Percentiles rank a stretch among this genome's conserved stretches.
These are phyloP conservation scores for Rhineura floridana DNA, from an alignment of 2,113 vertebrate genomes.

Conservation along the genomic window DNA sequence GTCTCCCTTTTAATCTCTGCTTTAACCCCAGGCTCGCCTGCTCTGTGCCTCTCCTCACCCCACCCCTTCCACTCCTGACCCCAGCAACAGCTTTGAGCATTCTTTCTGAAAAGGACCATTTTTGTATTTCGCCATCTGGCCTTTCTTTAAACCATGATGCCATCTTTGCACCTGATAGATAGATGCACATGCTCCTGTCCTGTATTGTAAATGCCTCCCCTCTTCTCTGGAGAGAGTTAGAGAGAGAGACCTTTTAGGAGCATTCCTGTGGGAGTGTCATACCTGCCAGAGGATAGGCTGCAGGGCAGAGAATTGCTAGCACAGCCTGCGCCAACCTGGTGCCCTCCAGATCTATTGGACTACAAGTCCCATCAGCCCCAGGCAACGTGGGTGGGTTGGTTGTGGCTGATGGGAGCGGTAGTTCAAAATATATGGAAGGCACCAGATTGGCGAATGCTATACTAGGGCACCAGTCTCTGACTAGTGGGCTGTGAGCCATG, in stretches of 20 bases:
- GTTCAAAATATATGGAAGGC: too few relatives aligned
- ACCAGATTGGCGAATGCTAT: too few relatives aligned
- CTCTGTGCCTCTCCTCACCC: slow-evolving; percentile 33
- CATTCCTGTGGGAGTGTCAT: not conserved
- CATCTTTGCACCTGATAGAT: too few relatives aligned
- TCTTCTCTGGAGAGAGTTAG: not conserved
- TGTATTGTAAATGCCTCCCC: not conserved
- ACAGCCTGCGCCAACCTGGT: too few relatives aligned
- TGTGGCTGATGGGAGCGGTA: too few relatives aligned
- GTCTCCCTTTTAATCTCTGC: not conserved
- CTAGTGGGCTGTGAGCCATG: not conserved
- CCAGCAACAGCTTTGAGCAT: slow-evolving; percentile 13
- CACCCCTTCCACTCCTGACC: not conserved
- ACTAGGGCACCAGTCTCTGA: too few relatives aligned
- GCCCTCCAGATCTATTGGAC: too few relatives aligned
- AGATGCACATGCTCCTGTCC: not conserved
- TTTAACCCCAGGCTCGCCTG: slow-evolving; percentile 24
- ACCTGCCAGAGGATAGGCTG: not conserved
- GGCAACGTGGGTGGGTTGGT: too few relatives aligned
- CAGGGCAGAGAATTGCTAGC: not conserved
- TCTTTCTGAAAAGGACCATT: slow-evolving; percentile 26
- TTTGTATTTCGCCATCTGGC: slow-evolving; percentile 57
- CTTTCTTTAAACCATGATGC: not conserved
- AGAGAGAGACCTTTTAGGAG: not conserved
- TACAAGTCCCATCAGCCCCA: too few relatives aligned